Conservation (phyloP, 2,113 vertebrate species). For the Sclerurus mexicanus region DNA sequence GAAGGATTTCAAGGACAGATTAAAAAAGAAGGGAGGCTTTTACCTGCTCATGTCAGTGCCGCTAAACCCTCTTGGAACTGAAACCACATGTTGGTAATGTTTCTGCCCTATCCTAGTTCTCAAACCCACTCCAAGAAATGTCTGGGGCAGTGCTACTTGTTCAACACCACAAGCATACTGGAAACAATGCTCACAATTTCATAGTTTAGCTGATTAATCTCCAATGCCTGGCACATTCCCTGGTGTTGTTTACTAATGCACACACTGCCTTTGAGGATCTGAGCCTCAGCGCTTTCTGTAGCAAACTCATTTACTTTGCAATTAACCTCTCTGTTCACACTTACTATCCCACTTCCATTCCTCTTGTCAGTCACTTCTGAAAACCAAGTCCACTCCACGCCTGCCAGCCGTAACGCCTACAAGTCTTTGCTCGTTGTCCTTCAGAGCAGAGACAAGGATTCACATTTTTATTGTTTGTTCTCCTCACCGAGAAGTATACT, state of each 20-base stretch:
- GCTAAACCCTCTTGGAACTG: not conserved
- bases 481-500: not conserved
- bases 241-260: not conserved
- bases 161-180: not conserved
- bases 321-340: not conserved
- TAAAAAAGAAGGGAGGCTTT: not conserved
- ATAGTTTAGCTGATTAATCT: not conserved
- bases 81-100: not conserved
- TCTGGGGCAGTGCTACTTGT: not conserved
- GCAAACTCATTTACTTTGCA: conserved; percentile 14
- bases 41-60: not conserved
- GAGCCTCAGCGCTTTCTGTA: not conserved
- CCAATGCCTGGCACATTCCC: not conserved
- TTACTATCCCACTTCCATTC: not conserved
- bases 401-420: not conserved
- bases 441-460: not conserved
- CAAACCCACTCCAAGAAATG: not conserved
- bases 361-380: not conserved
- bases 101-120: not conserved
- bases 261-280: not conserved
- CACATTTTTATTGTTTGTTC: not conserved
- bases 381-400: not conserved
- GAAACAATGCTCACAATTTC: not conserved
- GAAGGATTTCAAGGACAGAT: not conserved
- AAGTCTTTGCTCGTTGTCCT: not conserved